Conservation (phyloP, 2,113 vertebrate genomes). For the Tapirus terrestris region DNA sequence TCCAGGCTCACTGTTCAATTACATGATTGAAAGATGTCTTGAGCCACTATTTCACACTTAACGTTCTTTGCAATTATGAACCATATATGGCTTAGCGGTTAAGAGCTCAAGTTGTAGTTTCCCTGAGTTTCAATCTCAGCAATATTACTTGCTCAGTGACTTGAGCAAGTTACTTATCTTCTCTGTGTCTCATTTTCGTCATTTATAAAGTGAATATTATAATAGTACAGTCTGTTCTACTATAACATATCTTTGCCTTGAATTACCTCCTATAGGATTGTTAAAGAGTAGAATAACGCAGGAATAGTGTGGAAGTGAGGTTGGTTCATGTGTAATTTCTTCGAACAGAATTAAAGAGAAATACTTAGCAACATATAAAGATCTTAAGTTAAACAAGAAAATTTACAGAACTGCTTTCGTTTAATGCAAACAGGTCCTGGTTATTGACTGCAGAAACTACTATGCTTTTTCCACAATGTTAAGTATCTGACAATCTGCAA, state of each 20-base stretch:
- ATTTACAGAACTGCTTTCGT: neutral
- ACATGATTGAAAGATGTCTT: neutral
- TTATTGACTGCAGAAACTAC: slow-evolving; percentile 4
- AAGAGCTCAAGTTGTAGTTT: neutral
- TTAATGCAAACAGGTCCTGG: neutral
- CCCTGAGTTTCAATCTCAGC: neutral
- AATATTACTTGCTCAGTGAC: neutral
- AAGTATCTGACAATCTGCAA: neutral
- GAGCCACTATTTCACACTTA: neutral
- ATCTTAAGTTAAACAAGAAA: neutral
- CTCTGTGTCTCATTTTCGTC: neutral
- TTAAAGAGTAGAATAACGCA: neutral
- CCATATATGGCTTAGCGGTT: neutral
- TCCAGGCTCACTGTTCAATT: neutral
- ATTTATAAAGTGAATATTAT: neutral
- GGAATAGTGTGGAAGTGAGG: neutral
- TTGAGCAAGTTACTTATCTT: neutral
- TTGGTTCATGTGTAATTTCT: neutral
- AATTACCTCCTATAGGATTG: neutral
- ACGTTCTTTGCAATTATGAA: neutral
- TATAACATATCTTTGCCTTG: neutral
- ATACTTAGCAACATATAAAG: neutral
- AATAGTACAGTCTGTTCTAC: neutral
- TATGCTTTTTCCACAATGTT: neutral
- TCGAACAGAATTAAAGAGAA: slow-evolving; percentile 19